Conservation (phyloP, 2,113 vertebrate species). For the Apodemus sylvaticus region DNA sequence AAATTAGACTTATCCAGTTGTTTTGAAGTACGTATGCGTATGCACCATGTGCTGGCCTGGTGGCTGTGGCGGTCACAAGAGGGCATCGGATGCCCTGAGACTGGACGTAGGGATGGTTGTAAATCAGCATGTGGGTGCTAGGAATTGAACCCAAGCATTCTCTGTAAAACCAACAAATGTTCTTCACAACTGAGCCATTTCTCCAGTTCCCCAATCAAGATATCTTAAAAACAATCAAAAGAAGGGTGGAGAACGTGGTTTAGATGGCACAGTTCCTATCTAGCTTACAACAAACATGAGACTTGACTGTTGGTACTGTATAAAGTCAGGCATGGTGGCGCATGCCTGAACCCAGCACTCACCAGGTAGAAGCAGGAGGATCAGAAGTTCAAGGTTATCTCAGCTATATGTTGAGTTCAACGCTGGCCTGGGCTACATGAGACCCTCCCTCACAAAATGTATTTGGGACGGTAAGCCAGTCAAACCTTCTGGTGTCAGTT, state of each 20-base stretch:
- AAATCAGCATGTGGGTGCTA: no score
- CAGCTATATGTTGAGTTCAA: not conserved
- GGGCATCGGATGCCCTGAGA: no score
- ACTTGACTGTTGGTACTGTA: no score
- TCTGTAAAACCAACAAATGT: not conserved
- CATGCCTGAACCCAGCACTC: not conserved
- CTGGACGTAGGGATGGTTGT: no score
- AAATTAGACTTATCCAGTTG: no score
- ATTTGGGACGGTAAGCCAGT: not conserved
- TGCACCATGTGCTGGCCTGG: no score
- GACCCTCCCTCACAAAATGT: not conserved
- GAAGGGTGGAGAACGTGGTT: not conserved
- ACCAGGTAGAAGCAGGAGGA: not conserved
- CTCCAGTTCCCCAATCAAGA: not conserved
- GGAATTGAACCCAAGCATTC: no score
- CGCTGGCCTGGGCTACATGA: not conserved
- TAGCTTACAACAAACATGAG: not conserved
- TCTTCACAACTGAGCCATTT: not conserved
- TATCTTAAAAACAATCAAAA: conserved; percentile 26
- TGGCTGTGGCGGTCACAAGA: no score
- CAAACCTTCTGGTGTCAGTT: conserved; percentile 17
- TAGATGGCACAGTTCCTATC: not conserved
- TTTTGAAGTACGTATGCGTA: no score
- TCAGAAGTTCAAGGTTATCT: not conserved
- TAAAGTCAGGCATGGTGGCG: not conserved